These are phyloP conservation scores for Calidris pugnax DNA, from an alignment of 2,113 vertebrate species.

Conservation along the genomic window DNA sequence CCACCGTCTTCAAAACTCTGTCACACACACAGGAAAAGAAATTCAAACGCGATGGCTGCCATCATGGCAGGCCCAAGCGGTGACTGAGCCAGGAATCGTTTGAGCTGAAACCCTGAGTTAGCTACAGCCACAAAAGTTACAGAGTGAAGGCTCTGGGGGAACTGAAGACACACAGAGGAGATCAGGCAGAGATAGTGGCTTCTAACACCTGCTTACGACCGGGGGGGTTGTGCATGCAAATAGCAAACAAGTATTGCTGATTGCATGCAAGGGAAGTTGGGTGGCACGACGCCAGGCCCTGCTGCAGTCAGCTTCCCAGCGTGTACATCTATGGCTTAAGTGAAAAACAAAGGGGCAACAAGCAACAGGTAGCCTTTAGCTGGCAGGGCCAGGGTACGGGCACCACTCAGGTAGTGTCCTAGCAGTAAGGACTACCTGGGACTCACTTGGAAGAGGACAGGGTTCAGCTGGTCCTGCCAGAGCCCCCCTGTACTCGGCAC, in stretches of 20 bases:
- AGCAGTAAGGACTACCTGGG: background rate
- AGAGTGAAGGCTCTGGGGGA: background rate
- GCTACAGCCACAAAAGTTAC: background rate
- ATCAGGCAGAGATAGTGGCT: background rate
- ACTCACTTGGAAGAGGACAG: background rate
- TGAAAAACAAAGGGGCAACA: no score
- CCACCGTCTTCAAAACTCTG: background rate
- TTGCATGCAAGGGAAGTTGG: background rate
- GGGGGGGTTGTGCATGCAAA: background rate
- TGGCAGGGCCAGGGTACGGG: background rate
- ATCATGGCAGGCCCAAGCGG: background rate
- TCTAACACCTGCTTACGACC: background rate
- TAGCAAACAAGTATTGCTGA: background rate
- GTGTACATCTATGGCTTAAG: background rate
- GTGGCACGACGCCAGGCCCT: background rate
- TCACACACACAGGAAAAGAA: background rate
- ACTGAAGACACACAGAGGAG: background rate
- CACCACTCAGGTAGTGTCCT: fast-evolving
- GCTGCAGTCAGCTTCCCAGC: background rate
- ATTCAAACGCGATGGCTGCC: background rate
- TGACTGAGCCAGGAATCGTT: background rate
- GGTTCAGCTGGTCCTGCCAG: fast-evolving
- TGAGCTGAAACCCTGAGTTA: background rate
- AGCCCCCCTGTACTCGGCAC: no score
- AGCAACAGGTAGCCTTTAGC: background rate